Evolutionary conservation across 1,140 invertebrate genomes (phyloP), one percentile per base, ranked within the genome.

Genomic region (Penaeus chinensis): DNA sequence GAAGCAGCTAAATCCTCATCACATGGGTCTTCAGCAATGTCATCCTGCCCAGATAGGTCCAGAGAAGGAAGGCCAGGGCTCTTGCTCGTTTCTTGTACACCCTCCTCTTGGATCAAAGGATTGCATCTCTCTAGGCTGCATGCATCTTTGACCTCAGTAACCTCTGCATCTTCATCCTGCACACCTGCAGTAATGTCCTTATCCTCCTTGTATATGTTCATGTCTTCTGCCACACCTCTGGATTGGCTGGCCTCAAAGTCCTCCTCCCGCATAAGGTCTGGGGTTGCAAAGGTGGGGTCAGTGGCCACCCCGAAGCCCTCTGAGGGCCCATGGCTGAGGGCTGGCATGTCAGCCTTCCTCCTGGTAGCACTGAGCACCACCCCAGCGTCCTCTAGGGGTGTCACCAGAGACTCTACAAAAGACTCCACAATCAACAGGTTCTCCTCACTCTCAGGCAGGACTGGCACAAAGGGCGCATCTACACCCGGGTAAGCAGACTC

Each of bases 371-470:
- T 84, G 54, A 88, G 74, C 22, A 88, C 76, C 37, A 89, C 80
- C 47, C 89, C 89, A 62, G 89, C 63, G 66, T 89, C 89, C 74
- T 89, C 89, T 63, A 89, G 71, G 8, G 89, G 89, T 47, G 71
- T 76, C 62, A 89, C 81, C 37, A 89, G 27, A 27, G 89, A 83
- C 71, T 89, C 89, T 76, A 89, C 84, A 71, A 86, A 83, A 32
- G 89, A 83, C 32, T 83, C 84, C 22, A 78, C 71, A 82, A 74
- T 22, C 65, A 82, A 42, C 22, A 24, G 42, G 69, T 74, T 32
- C 42, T 89, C 84, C n/a, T 61, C 61, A 32, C 66, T 66, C 54
- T 20, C 78, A 47, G 77, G 77, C 54, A 54, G 54, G 37, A 81
- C 61, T 37, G 78, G 42, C 54, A 76, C 20, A 71, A 89, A 37